These are phyloP conservation scores for Proctacanthus coquilletti DNA, from an alignment of 1,140 invertebrate species.

Conservation along the genomic window DNA sequence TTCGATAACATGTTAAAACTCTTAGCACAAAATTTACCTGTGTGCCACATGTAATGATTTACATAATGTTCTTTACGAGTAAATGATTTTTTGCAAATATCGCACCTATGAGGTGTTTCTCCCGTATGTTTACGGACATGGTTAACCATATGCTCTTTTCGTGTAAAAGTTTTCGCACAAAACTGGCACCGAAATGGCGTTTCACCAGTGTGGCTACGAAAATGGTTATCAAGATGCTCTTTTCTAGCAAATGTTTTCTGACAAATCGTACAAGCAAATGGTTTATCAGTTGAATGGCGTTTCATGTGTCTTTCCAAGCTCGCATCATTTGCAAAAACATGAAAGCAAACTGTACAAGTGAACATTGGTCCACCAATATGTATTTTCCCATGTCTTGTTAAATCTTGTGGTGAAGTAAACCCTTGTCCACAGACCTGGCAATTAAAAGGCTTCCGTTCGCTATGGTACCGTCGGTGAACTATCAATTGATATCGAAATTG, in stretches of 20 bases:
- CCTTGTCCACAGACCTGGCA: conserved; percentile 72
- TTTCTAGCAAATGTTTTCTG: conserved; percentile 76
- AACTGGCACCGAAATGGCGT: conserved; percentile 55
- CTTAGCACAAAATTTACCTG: conserved; percentile 24
- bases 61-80: conserved; percentile 67
- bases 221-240: conserved; percentile 70
- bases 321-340: conserved; percentile 55
- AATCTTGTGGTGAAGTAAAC: conserved; percentile 56
- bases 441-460: conserved; percentile 68
- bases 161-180: conserved; percentile 75
- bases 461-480: conserved; percentile 63
- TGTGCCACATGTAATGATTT: conserved; percentile 72
- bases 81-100: conserved; percentile 74
- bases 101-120: conserved; percentile 69
- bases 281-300: conserved; percentile 62
- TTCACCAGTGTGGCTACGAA: conserved; percentile 71
- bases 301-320: conserved; percentile 58
- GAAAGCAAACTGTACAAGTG: conserved; percentile 54
- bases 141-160: conserved; percentile 72
- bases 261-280: conserved; percentile 66
- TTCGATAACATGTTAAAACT: too few relatives aligned
- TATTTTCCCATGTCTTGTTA: conserved; percentile 64
- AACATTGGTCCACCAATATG: conserved; percentile 59
- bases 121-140: conserved; percentile 76
- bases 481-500: conserved; percentile 74